phyloP scores from a whole-genome alignment of 2,888 invertebrate species.

The Synanthedon tipuliformis region DNA sequence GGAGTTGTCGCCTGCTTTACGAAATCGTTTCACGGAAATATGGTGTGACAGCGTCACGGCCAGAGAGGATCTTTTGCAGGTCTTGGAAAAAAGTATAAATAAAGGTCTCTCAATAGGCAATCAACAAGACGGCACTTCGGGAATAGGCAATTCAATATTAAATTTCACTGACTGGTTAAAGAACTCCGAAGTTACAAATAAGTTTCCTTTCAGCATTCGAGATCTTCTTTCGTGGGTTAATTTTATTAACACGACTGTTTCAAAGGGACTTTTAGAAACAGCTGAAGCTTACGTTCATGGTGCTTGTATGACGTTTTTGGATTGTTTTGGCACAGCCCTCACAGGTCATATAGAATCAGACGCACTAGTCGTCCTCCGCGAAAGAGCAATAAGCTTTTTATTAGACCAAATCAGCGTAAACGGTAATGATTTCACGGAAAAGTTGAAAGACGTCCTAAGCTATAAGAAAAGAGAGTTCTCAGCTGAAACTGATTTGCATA shows the following conservation, averaged over 20 bases:
- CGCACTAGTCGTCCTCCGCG: constrained; percentile 50
- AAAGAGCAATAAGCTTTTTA: constrained; percentile 69
- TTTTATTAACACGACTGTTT: constrained; percentile 80
- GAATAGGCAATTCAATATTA: constrained; percentile 78
- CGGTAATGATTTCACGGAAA: constrained; percentile 42
- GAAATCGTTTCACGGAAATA: constrained; percentile 98
- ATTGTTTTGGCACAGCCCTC: constrained; percentile 88
- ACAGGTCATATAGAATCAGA: constrained; percentile 76
- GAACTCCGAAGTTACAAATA: constrained; percentile 76
- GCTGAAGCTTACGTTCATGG: constrained; percentile 87
- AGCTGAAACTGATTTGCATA: constrained; percentile 36
- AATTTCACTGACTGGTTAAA: constrained; percentile 85
- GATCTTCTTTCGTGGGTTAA: constrained; percentile 93
- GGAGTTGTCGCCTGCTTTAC: constrained; percentile 95
- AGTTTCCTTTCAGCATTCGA: constrained; percentile 88
- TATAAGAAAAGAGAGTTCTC: constrained; percentile 35
- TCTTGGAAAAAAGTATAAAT: constrained; percentile 83
- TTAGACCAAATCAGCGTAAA: constrained; percentile 59
- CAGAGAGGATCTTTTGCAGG: constrained; percentile 79
- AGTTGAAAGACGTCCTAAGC: constrained; percentile 32
- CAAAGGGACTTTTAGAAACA: constrained; percentile 49
- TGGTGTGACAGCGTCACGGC: constrained; percentile 90
- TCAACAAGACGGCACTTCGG: constrained; percentile 63
- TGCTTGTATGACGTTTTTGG: constrained; percentile 89
- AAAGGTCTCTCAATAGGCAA: constrained; percentile 65